phyloP scores from a whole-genome alignment of 1,140 invertebrate genomes.

The Drosophila sp. region DNA sequence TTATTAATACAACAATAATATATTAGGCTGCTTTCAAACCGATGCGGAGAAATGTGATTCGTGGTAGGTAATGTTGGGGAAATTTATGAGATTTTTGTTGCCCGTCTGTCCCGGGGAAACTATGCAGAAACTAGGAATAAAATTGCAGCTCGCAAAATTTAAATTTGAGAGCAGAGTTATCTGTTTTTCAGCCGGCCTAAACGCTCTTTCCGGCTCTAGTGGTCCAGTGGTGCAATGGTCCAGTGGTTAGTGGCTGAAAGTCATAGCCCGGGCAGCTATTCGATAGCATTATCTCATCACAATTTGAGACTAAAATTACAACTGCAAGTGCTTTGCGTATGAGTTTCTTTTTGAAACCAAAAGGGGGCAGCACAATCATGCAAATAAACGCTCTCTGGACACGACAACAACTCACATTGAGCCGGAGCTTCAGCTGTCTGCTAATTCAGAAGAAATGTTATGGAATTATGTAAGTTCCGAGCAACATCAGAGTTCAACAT shows the following conservation, averaged over 20 bases:
- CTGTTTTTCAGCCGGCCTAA: conserved; percentile 2
- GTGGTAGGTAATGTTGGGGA: no score
- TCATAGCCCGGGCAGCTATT: conserved; percentile 53
- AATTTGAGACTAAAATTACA: conserved; percentile 43
- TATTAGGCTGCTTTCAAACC: no score
- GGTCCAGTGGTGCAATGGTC: conserved; percentile 8
- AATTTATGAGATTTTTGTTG: background rate
- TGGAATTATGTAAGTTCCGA: conserved; percentile 53
- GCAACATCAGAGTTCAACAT: conserved; percentile 6
- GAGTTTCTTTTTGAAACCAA: background rate
- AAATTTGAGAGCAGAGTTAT: no score
- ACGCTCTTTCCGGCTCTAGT: background rate
- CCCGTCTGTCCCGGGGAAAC: background rate
- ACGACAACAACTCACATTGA: conserved; percentile 14
- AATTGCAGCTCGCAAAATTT: no score
- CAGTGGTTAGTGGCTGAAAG: conserved; percentile 13
- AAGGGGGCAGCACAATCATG: conserved; percentile 35
- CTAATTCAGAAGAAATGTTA: conserved; percentile 72
- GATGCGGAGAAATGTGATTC: no score
- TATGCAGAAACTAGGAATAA: no score
- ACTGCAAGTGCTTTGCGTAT: conserved; percentile 14
- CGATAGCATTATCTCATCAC: conserved; percentile 70
- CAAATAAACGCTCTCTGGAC: conserved; percentile 51
- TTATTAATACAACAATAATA: no score
- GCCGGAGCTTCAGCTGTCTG: conserved; percentile 39